phyloP scores from a whole-genome alignment of 2,797 vertebrate genomes.

The Ibycter americanus region DNA sequence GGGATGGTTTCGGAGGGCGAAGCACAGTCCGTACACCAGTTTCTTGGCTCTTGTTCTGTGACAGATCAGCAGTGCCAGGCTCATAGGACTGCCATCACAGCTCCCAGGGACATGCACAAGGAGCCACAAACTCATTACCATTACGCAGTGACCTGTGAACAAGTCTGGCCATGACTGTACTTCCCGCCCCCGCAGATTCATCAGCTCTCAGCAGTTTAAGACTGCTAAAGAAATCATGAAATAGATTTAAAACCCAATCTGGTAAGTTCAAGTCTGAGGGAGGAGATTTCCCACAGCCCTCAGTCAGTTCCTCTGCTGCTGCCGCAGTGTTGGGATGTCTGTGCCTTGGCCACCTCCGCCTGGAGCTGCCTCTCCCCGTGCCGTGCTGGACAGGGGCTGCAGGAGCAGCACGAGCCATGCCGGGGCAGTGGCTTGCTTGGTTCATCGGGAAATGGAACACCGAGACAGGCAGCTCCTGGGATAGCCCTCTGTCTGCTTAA shows the following conservation, averaged over 20 bases:
- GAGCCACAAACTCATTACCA: not conserved
- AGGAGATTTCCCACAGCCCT: not conserved
- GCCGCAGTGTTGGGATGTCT: accelerated
- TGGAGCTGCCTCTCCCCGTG: not conserved
- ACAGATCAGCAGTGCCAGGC: accelerated
- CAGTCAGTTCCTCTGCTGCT: accelerated
- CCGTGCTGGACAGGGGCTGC: accelerated
- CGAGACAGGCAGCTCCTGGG: not conserved
- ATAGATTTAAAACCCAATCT: not conserved
- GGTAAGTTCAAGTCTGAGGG: not conserved
- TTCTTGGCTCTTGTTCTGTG: not conserved
- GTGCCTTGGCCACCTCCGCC: not conserved
- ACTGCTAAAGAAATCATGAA: not conserved
- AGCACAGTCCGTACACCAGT: not conserved
- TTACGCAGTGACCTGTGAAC: not conserved
- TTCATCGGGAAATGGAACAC: accelerated
- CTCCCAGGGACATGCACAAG: not conserved
- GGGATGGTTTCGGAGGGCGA: not conserved
- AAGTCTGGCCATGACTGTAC: not conserved
- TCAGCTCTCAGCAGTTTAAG: not conserved
- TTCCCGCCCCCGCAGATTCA: not conserved
- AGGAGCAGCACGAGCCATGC: accelerated
- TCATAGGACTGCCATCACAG: accelerated
- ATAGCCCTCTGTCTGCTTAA: not conserved
- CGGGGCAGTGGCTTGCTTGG: not conserved